Evolutionary conservation across 2,888 invertebrate genomes (phyloP).

Genomic region (Mesoligia furuncula): DNA sequence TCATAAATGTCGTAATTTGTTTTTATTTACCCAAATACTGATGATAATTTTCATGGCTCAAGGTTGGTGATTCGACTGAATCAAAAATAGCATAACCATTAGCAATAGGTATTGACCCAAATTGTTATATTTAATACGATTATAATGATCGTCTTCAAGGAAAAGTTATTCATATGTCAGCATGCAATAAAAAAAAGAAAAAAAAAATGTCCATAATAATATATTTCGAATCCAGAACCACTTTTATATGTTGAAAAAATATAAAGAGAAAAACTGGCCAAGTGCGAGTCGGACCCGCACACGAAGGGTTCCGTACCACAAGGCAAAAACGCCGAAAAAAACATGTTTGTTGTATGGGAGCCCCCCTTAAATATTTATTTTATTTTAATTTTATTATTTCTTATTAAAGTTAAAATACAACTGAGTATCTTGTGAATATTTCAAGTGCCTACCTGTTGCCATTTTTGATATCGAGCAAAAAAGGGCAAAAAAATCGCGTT

Average conservation of each 20-base stretch:
- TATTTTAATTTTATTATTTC: too few relatives aligned
- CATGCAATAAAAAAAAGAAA: neutral
- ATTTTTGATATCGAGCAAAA: too few relatives aligned
- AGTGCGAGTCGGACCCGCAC: too few relatives aligned
- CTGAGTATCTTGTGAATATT: too few relatives aligned
- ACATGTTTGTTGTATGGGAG: too few relatives aligned
- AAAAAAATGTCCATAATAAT: too few relatives aligned
- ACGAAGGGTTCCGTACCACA: too few relatives aligned
- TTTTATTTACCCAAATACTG: neutral
- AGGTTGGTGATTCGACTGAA: constrained; percentile 34
- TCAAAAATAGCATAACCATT: constrained; percentile 10
- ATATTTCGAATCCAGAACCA: neutral
- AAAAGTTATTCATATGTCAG: constrained; percentile 12
- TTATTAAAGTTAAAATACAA: too few relatives aligned
- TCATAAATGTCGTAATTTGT: neutral
- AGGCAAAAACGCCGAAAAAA: too few relatives aligned
- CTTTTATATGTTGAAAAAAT: neutral
- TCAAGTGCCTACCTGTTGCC: too few relatives aligned
- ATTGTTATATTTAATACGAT: constrained; percentile 55
- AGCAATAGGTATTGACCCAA: constrained; percentile 19
- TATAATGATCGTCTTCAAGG: constrained; percentile 68
- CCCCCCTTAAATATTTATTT: too few relatives aligned
- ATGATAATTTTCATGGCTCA: constrained; percentile 28
- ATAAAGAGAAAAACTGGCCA: neutral
- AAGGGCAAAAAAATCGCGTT: too few relatives aligned